These are phyloP conservation scores for Sesia apiformis DNA, from an alignment of 2,888 invertebrate genomes.

Conservation along the genomic window DNA sequence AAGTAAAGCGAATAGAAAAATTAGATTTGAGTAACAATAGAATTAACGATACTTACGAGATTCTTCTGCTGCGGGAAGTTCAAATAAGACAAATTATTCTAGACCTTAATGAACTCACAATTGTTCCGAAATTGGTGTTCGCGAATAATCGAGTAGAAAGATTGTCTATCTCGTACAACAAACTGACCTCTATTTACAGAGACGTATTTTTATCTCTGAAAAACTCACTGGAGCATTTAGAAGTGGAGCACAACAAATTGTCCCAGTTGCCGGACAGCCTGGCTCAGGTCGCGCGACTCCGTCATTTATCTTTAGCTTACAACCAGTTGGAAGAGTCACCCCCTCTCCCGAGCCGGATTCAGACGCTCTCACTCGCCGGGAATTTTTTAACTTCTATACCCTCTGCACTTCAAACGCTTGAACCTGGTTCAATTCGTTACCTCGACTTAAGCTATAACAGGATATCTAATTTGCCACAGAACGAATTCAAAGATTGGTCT, in stretches of 20 bases:
- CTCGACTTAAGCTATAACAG: slow-evolving; percentile 92
- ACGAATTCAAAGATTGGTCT: slow-evolving; percentile 87
- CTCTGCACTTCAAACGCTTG: slow-evolving; percentile 80
- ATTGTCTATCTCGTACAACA: slow-evolving; percentile 86
- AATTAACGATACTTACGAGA: slow-evolving; percentile 79
- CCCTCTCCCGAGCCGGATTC: slow-evolving; percentile 79
- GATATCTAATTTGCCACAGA: slow-evolving; percentile 83
- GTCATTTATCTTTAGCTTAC: slow-evolving; percentile 88
- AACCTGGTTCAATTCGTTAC: slow-evolving; percentile 82
- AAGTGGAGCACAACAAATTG: slow-evolving; percentile 87
- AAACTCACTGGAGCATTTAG: slow-evolving; percentile 84
- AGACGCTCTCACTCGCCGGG: slow-evolving; percentile 86
- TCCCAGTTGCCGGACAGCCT: slow-evolving; percentile 81
- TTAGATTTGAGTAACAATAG: slow-evolving; percentile 90
- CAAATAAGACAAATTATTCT: slow-evolving; percentile 87
- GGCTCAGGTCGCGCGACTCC: slow-evolving; percentile 78
- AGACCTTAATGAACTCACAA: slow-evolving; percentile 84
- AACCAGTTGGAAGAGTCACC: slow-evolving; percentile 77
- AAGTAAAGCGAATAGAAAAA: slow-evolving; percentile 82
- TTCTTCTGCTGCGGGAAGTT: slow-evolving; percentile 80
- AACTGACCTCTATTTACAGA: slow-evolving; percentile 79
- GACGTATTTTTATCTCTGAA: slow-evolving; percentile 83
- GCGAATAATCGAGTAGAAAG: slow-evolving; percentile 81
- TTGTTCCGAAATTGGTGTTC: slow-evolving; percentile 79
- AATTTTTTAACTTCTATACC: slow-evolving; percentile 86